Percentiles rank a stretch among this genome's conserved stretches.
Evolutionary conservation across 1,140 invertebrate genomes (phyloP).

Genomic region (Euborellia annulipes): DNA sequence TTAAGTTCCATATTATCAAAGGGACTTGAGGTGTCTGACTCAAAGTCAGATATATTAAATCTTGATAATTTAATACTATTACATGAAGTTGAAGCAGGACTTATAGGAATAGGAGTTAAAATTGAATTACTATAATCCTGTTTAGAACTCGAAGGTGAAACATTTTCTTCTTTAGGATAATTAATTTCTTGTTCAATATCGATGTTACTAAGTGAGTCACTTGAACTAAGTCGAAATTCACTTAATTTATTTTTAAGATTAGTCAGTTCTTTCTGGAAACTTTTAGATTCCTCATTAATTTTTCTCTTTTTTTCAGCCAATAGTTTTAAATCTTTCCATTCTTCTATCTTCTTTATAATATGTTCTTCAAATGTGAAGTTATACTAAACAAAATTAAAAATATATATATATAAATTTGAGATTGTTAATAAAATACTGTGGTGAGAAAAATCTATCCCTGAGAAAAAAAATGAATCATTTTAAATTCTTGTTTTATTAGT

Average conservation of each 20-base stretch:
- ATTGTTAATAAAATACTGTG: neutral
- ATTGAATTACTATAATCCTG: constrained; percentile 7
- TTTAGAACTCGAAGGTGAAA: neutral
- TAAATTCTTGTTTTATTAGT: neutral
- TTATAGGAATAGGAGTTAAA: constrained; percentile 17
- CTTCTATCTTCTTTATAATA: constrained; percentile 47
- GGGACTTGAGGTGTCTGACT: constrained; percentile 73
- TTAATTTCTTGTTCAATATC: neutral
- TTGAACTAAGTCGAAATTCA: neutral
- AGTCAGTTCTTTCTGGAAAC: neutral
- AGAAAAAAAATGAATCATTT: neutral
- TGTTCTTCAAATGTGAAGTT: constrained; percentile 54
- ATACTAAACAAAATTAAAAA: constrained; percentile 30
- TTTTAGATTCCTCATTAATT: neutral
- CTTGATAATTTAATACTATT: constrained; percentile 22
- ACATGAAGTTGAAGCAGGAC: constrained; percentile 7
- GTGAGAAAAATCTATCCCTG: neutral
- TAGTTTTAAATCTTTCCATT: constrained; percentile 44
- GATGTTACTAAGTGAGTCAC: neutral
- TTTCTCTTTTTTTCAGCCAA: constrained; percentile 36
- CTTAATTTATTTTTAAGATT: constrained; percentile 2
- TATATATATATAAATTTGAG: constrained; percentile 9
- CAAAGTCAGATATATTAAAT: constrained; percentile 63
- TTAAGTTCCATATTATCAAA: constrained; percentile 83
- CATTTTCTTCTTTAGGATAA: neutral